Percentiles rank a stretch among this genome's conserved stretches.
These are phyloP conservation scores for Kuschelorhynchus macadamiae DNA, from an alignment of 2,888 invertebrate species.

Conservation along the genomic window DNA sequence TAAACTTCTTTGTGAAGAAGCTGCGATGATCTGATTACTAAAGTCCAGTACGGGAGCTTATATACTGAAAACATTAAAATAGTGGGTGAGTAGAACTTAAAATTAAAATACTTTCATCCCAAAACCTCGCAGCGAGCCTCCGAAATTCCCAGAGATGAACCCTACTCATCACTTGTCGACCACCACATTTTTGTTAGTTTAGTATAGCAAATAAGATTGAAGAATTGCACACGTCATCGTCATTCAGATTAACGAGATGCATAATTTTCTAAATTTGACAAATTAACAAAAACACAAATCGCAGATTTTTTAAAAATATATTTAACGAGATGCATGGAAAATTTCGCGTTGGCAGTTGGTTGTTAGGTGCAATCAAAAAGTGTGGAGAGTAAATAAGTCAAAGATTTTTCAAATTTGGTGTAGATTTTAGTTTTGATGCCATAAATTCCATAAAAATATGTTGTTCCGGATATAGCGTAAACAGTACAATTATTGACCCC, in stretches of 20 bases:
- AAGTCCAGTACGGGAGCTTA: slow-evolving; percentile 59
- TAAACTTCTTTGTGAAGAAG: slow-evolving; percentile 43
- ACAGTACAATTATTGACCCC: no score
- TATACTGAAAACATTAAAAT: slow-evolving; percentile 61
- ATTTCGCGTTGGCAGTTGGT: no score
- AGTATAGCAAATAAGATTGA: slow-evolving; percentile 23
- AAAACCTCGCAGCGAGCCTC: slow-evolving; percentile 63
- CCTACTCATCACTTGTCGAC: slow-evolving; percentile 27
- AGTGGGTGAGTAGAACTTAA: slow-evolving; percentile 63
- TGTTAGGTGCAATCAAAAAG: no score
- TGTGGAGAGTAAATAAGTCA: no score
- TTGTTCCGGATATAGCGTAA: no score
- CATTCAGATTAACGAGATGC: slow-evolving; percentile 4
- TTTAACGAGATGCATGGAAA: no score
- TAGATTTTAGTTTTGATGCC: no score
- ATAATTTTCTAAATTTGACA: no score
- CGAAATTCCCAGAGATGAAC: slow-evolving; percentile 48
- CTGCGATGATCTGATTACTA: slow-evolving; percentile 59
- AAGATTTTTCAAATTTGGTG: no score
- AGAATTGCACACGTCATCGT: slow-evolving; percentile 24
- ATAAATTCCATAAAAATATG: no score
- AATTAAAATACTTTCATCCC: slow-evolving; percentile 65
- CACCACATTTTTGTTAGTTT: slow-evolving; percentile 2
- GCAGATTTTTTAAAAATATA: no score
- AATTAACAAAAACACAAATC: no score